Evolutionary conservation across 2,113 vertebrate species (phyloP).

Genomic region (Desmodus rotundus): DNA sequence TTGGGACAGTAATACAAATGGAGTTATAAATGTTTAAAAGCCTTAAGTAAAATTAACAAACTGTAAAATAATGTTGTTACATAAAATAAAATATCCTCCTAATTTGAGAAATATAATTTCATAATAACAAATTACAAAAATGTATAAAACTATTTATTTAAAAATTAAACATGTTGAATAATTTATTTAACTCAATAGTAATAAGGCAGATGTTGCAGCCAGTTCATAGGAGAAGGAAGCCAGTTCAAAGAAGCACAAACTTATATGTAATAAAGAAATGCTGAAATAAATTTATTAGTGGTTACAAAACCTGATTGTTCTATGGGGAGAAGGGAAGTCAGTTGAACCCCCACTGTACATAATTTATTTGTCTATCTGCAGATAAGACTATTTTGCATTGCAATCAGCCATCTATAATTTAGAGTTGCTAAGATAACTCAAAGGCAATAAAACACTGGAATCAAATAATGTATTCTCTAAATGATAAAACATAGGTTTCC

Average conservation of each 20-base stretch:
- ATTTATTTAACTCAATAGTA: not conserved
- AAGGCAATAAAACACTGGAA: slow-evolving; percentile 4
- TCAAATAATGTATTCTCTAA: not conserved
- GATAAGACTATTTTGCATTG: slow-evolving; percentile 16
- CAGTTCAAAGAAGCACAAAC: not conserved
- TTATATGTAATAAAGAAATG: not conserved
- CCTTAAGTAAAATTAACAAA: slow-evolving; percentile 14
- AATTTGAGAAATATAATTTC: not conserved
- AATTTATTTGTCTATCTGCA: not conserved
- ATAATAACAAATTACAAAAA: not conserved
- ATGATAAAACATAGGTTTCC: not conserved
- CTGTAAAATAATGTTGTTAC: not conserved
- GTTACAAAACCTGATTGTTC: slow-evolving; percentile 11
- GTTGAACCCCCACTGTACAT: not conserved
- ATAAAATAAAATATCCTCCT: not conserved
- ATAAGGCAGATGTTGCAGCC: not conserved
- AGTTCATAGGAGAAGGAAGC: not conserved
- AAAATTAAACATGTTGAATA: not conserved
- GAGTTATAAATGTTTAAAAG: not conserved
- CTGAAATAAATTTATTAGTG: slow-evolving; percentile 5
- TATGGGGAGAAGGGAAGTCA: not conserved
- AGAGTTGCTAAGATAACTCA: slow-evolving; percentile 3
- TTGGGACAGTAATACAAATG: not conserved
- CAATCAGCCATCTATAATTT: not conserved
- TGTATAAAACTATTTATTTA: not conserved